A percentile compares a stretch with the other conserved stretches of the same genome.
These are phyloP conservation scores for Pongo pygmaeus DNA, from an alignment of 2,113 vertebrate genomes.

Conservation along the genomic window DNA sequence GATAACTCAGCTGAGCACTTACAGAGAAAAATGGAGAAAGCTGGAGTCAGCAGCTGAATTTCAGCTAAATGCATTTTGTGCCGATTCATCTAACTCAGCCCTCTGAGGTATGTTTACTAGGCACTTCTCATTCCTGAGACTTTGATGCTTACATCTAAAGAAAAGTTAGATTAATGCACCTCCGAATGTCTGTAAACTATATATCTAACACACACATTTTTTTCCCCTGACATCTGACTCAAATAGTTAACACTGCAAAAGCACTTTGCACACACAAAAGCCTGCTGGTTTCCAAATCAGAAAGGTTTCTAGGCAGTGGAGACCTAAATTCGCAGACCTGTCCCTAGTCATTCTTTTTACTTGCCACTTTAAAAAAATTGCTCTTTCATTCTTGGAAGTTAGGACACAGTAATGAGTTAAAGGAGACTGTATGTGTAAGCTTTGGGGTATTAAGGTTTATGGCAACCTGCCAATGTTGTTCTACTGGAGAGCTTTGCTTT, in stretches of 20 bases:
- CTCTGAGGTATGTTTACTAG: slow-evolving; percentile 45
- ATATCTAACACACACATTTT: slow-evolving; percentile 27
- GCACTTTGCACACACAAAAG: background rate
- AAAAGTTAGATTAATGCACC: slow-evolving; percentile 63
- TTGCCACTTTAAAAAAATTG: slow-evolving; percentile 7
- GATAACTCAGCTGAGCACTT: slow-evolving; percentile 25
- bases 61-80: slow-evolving; percentile 5
- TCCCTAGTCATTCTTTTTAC: slow-evolving; percentile 33
- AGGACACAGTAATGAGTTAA: slow-evolving; percentile 51
- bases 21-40: slow-evolving; percentile 36
- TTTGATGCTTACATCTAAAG: slow-evolving; percentile 39
- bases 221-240: background rate
- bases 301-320: slow-evolving; percentile 38
- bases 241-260: background rate
- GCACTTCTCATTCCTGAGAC: background rate
- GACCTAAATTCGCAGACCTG: slow-evolving; percentile 41
- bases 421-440: slow-evolving; percentile 20
- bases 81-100: slow-evolving; percentile 54
- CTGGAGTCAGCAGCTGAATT: slow-evolving; percentile 49
- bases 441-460: slow-evolving; percentile 55
- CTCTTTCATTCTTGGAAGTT: slow-evolving; percentile 57
- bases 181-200: slow-evolving; percentile 33
- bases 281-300: slow-evolving; percentile 7
- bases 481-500: slow-evolving; percentile 36
- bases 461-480: background rate